Evolutionary conservation across 2,888 invertebrate species (phyloP), one percentile per base, ranked within the genome.

Genomic region (Anagyrus pseudococci): DNA sequence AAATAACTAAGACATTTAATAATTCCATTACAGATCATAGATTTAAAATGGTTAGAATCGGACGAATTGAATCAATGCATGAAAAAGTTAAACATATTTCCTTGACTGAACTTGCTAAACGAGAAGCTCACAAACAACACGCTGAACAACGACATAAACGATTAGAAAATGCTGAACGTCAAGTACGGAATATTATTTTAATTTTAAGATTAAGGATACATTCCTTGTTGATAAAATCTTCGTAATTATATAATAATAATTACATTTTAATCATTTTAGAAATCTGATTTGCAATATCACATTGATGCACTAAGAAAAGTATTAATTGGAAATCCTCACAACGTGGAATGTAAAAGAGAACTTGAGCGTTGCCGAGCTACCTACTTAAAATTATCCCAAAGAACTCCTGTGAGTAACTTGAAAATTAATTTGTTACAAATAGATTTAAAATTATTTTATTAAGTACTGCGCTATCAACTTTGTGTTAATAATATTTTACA

Each of bases 11-110:
- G n/a, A n/a, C n/a, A 48, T 48, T 44, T 3, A 46, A 48, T 23
- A 22, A 41, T 33, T 33, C 6, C 13, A n/a, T 46, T 43, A 26
- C 70, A 83, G 81, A 78, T 59, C 81, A 84, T 64, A 81, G 84
- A 53, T 85, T 89, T 77, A 84, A 83, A 66, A 83, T 89, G 83
- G 85, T 91, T 33, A 86, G 92, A 52, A 87, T 88, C 73, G 92
- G 92, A 0, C 84, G 87, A 48, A 73, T 74, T 6, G 86, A 88
- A 63, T 83, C 84, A 54, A 88, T 91, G 80, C 85, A 87, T 73
- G 73, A 82, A 4, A 81, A 80, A 7, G 86, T 88, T 0, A 82
- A 80, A 40, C 79, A 83, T 43, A 83, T 88, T 53, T 85, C 87
- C 57, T 78, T 89, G 49, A 84, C 85, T 66, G 81, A 82, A 60